Conservation (phyloP, 2,113 vertebrate species). For the Gadus macrocephalus region DNA sequence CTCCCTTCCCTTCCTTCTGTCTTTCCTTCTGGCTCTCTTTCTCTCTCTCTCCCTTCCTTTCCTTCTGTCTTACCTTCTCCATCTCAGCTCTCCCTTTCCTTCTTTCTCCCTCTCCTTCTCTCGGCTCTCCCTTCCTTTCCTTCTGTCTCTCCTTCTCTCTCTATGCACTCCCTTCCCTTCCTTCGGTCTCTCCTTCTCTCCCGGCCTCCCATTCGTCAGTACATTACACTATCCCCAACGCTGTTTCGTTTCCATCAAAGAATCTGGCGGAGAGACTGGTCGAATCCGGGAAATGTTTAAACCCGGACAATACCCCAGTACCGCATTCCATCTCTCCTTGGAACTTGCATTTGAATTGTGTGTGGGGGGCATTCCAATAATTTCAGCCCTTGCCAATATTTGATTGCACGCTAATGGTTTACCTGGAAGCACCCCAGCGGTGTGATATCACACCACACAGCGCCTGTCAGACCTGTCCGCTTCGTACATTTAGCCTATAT, state of each 20-base stretch:
- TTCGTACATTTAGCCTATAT: slow-evolving; percentile 32
- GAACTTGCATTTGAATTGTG: slow-evolving; percentile 29
- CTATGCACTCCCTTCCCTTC: neutral
- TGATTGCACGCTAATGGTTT: slow-evolving; percentile 36
- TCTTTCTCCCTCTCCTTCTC: no score
- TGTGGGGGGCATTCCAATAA: neutral
- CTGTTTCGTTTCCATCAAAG: no score
- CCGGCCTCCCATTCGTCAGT: no score
- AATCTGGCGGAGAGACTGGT: no score
- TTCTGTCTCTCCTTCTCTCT: neutral
- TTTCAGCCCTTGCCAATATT: slow-evolving; percentile 16
- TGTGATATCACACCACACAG: neutral
- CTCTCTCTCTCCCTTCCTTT: slow-evolving; percentile 12
- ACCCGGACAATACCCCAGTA: slow-evolving; percentile 26
- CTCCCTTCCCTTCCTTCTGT: slow-evolving; percentile 15
- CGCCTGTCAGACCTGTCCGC: neutral
- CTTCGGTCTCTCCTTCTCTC: neutral
- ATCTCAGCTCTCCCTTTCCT: neutral
- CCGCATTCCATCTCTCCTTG: slow-evolving; percentile 20
- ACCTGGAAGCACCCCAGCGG: slow-evolving; percentile 15
- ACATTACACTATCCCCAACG: no score
- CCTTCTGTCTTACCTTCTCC: neutral
- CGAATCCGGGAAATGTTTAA: slow-evolving; percentile 13
- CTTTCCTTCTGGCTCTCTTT: no score
- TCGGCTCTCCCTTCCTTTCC: neutral